A percentile compares a stretch with the other conserved stretches of the same genome.
These are phyloP conservation scores for Drosophila nasuta DNA, from an alignment of 1,140 invertebrate genomes.

Conservation along the genomic window DNA sequence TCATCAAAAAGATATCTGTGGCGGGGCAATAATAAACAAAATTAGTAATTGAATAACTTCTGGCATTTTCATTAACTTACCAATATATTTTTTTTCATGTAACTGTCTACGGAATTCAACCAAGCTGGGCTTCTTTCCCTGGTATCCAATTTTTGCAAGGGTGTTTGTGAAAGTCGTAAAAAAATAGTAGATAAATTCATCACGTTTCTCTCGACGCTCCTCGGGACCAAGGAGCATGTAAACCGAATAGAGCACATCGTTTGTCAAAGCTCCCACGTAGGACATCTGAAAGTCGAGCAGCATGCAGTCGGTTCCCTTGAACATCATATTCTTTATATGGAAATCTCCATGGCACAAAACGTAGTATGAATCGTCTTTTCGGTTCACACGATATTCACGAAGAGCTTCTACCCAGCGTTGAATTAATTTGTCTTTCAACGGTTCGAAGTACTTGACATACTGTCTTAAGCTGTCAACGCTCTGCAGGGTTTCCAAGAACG, in stretches of 20 bases:
- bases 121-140: conserved; percentile 49
- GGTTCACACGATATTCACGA: conserved; percentile 49
- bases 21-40: background rate
- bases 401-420: conserved; percentile 7
- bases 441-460: conserved; percentile 43
- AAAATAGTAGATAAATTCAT: conserved; percentile 59
- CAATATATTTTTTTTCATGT: conserved; percentile 32
- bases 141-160: conserved; percentile 49
- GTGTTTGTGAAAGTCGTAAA: conserved; percentile 49
- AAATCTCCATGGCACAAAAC: conserved; percentile 70
- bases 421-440: conserved; percentile 29
- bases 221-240: conserved; percentile 60
- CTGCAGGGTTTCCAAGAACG: conserved; percentile 43
- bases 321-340: conserved; percentile 70
- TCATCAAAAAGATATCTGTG: conserved; percentile 47
- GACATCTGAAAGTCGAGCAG: conserved; percentile 67
- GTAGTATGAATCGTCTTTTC: conserved; percentile 40
- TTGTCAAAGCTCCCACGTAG: conserved; percentile 42
- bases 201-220: conserved; percentile 35
- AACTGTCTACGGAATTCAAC: conserved; percentile 48
- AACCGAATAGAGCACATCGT: conserved; percentile 60
- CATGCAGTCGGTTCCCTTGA: conserved; percentile 56
- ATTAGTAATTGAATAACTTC: background rate
- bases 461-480: conserved; percentile 26
- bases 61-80: conserved; percentile 1